Base-by-base conservation (phyloP, 2,888 invertebrate genomes). In the Napeogenes inachia region DNA sequence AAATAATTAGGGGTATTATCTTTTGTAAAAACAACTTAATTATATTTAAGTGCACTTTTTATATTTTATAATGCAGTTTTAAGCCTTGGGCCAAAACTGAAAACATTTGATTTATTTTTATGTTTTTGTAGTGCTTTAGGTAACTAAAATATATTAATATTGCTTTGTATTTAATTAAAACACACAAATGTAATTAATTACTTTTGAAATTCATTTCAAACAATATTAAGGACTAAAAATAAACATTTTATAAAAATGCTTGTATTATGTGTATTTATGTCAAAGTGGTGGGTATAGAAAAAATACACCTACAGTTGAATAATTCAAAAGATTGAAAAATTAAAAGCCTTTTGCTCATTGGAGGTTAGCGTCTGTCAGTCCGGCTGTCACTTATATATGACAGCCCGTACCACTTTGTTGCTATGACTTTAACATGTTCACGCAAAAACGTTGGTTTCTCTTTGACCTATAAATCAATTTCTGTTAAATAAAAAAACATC, bases 351-450 rank as follows among this genome's bases (percentile, higher is more conserved):
- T 68, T 70, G 76, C 71, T 72, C 70, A 68, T 69, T 69, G 68
- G 71, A 71, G 71, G 75, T 74, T 73, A 75, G 75, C 70, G 73
- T 74, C 81, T 78, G 84, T 85, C 87, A 74, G 75, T 87, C 80
- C 65, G 67, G 63, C 81, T 87, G 86, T 85, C 87, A 87, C 85
- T 87, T 86, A 84, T 74, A 71, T 82, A 80, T 81, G 82, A 81
- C 81, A 78, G 69, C 61, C 63, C 67, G 67, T 68, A 60, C 65
- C 64, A 69, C 64, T 68, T 67, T 63, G 61, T 66, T 64, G 57
- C 61, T 55, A 63, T 60, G 62, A 65, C 68, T 63, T 61, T 47
- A 21, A 64, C 57, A 50, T 54, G 61, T 54, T 61, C 54, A 38
- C 57, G 30, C 33, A 21, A 59, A 59, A 54, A 57, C 45, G 46